Base-by-base conservation (phyloP, 1,140 invertebrate genomes). In the Leguminivora glycinivorella region DNA sequence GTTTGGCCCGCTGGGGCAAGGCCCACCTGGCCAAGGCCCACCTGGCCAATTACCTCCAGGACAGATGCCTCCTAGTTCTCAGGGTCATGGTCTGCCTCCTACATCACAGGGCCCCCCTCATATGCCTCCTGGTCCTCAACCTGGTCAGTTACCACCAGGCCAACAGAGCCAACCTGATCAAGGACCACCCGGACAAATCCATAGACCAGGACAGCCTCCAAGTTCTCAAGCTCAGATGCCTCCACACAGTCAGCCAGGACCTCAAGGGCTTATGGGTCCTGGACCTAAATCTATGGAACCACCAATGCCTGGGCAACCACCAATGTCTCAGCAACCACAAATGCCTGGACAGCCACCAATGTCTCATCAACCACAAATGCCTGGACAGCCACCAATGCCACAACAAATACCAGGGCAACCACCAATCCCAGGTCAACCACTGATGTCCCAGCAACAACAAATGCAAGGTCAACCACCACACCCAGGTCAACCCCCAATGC, bases 41-140 rank as follows among this genome's bases (percentile, higher is more conserved):
- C 80, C 83, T 25, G 80, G 80, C 60, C 79, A 83, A 72, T 75
- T 79, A 68, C 83, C 83, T 29, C 80, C 77, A n/a, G 73, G 75
- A n/a, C 77, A 75, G 24, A 83, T 81, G 47, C 79, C 84, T n/a
- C 82, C 77, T 24, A 80, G 80, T 40, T 79, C 81, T 56, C 82
- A 82, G 63, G 70, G 76, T 14, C 75, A 77, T 34, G 83, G 80
- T 60, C 80, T 83, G 52, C 78, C 82, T 14, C 82, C 82, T 40
- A 29, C 22, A 10, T 70, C 38, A 24, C 69, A 47, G 70, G 40
- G 40, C 40, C 76, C 80, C 40, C 81, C 75, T 67, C 63, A 70
- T 67, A 76, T 73, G 56, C 80, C 79, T 38, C 70, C 70, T 17
- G 75, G 76, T 56, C 79, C 79, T 63, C 78, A 75, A 52, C 24